Base-by-base conservation (phyloP, 2,888 invertebrate species). In the Dilophus febrilis region DNA sequence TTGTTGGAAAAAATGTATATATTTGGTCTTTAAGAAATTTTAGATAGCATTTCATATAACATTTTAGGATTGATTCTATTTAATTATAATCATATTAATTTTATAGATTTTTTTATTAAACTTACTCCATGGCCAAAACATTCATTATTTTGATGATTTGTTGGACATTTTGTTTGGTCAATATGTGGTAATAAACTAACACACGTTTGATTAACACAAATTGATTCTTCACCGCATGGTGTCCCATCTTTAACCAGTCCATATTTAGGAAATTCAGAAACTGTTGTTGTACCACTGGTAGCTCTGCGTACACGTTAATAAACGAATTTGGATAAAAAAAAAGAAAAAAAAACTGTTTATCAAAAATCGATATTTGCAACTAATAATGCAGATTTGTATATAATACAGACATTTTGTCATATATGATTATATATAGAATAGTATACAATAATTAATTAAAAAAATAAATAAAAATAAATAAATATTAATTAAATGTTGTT, bases 41-140 rank as follows among this genome's bases (percentile, higher is more conserved):
- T n/a, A n/a, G n/a, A n/a, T n/a, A n/a, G n/a, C n/a, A n/a, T n/a
- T n/a, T n/a, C n/a, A n/a, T n/a, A n/a, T n/a, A n/a, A n/a, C n/a
- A n/a, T n/a, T n/a, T n/a, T n/a, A n/a, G n/a, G n/a, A n/a, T n/a
- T n/a, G n/a, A n/a, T n/a, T n/a, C n/a, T n/a, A n/a, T n/a, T n/a
- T n/a, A n/a, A n/a, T n/a, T n/a, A n/a, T n/a, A n/a, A n/a, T n/a
- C n/a, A n/a, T n/a, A n/a, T n/a, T n/a, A n/a, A n/a, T n/a, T n/a
- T n/a, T n/a, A n/a, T n/a, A n/a, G n/a, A n/a, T n/a, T n/a, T n/a
- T n/a, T n/a, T n/a, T n/a, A n/a, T n/a, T 22, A 34, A n/a, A 77
- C 85, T 79, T 66, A 94, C 95, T 69, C 97, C 97, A 66, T 84
- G 82, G 45, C 85, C 87, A 42, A 94, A 94, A 67, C 97, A 98